Conservation (phyloP, 1,140 invertebrate genomes). For the Pomacea maculata region DNA sequence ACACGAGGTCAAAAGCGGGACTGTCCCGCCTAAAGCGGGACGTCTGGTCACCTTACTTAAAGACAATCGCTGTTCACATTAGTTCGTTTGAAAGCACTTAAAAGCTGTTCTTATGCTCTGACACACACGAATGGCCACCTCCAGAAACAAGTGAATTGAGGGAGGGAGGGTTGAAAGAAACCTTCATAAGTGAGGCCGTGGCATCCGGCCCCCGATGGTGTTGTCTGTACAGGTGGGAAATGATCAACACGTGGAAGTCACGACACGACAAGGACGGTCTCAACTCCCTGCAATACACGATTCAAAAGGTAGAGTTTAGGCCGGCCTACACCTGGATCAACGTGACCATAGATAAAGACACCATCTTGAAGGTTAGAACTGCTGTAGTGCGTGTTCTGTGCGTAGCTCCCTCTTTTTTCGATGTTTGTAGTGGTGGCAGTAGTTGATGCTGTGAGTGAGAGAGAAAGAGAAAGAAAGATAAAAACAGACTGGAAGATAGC, state of each 20-base stretch:
- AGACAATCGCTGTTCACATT: no score
- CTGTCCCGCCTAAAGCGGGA: no score
- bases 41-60: no score
- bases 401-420: no score
- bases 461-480: no score
- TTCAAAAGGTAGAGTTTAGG: constrained; percentile 20
- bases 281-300: constrained; percentile 24
- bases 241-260: constrained; percentile 6
- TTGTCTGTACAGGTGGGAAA: neutral
- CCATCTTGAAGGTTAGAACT: constrained; percentile 9
- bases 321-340: constrained; percentile 26
- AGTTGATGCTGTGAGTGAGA: no score
- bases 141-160: neutral
- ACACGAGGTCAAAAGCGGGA: no score
- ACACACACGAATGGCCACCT: neutral
- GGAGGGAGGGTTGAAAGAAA: neutral
- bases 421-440: no score
- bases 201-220: neutral
- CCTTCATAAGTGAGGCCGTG: neutral
- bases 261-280: constrained; percentile 23
- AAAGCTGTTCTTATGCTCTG: neutral
- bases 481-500: no score
- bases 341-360: constrained; percentile 15
- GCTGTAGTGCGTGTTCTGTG: no score
- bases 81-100: neutral